These are phyloP conservation scores for Caranx ignobilis DNA, from an alignment of 2,113 vertebrate species.

Conservation along the genomic window DNA sequence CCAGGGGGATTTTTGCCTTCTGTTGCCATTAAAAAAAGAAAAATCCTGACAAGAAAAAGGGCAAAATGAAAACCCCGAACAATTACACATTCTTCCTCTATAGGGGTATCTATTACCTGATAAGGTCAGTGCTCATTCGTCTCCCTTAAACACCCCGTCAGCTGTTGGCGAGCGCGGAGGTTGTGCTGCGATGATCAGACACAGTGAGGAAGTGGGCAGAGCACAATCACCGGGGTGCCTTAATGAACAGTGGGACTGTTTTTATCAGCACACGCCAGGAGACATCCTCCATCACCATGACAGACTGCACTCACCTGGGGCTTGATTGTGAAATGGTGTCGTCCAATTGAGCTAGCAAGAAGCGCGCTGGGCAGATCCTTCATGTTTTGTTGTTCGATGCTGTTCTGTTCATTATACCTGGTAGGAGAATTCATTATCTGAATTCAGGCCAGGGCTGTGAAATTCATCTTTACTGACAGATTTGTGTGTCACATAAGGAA, in stretches of 20 bases:
- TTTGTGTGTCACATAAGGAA: not conserved
- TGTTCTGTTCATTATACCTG: not conserved
- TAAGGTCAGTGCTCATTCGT: constrained; percentile 67
- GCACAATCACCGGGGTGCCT: constrained; percentile 17
- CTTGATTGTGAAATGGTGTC: constrained; percentile 15
- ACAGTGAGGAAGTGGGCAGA: constrained; percentile 35
- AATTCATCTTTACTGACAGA: constrained; percentile 20
- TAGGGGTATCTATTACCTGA: constrained; percentile 69
- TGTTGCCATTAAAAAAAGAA: constrained; percentile 11
- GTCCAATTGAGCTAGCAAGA: constrained; percentile 9
- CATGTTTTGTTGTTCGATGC: constrained; percentile 18
- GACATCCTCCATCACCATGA: constrained; percentile 64
- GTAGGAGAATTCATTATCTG: constrained; percentile 9
- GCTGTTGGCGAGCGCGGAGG: constrained; percentile 51
- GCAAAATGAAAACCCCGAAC: constrained; percentile 59
- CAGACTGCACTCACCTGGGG: constrained; percentile 37
- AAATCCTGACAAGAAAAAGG: constrained; percentile 9
- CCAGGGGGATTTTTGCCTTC: constrained; percentile 7
- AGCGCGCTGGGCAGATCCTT: constrained; percentile 10
- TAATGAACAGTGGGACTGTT: constrained; percentile 55
- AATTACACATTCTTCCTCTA: constrained; percentile 63
- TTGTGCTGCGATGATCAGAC: constrained; percentile 51
- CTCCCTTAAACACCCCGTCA: constrained; percentile 70
- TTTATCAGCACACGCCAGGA: constrained; percentile 45
- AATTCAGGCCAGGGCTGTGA: constrained; percentile 12